Evolutionary conservation across 2,113 vertebrate species (phyloP).

Genomic region (Limnothrissa miodon): DNA sequence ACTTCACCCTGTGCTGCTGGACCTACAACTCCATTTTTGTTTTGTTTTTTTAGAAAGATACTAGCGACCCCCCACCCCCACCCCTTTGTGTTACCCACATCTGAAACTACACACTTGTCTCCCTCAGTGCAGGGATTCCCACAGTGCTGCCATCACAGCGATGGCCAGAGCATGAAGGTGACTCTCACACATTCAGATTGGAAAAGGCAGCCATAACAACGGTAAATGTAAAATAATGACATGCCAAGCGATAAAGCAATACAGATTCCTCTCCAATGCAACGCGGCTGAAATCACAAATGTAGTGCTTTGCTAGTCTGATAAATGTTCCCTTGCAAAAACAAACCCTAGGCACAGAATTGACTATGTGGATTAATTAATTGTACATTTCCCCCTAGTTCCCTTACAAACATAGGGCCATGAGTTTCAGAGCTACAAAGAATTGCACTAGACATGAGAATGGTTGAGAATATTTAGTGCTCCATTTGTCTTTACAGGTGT

Average conservation of each 20-base stretch:
- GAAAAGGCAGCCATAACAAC: conserved; percentile 81
- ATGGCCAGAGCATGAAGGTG: conserved; percentile 84
- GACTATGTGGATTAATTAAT: conserved; percentile 78
- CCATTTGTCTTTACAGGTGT: conserved; percentile 76
- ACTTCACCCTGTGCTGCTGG: conserved; percentile 64
- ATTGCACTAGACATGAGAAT: conserved; percentile 63
- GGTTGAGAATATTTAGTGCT: conserved; percentile 81
- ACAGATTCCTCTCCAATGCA: conserved; percentile 78
- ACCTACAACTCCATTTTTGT: conserved; percentile 57
- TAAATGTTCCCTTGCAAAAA: conserved; percentile 79
- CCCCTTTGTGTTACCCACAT: conserved; percentile 33
- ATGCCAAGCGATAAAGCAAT: conserved; percentile 91
- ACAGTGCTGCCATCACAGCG: conserved; percentile 68
- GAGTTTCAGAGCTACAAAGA: conserved; percentile 70
- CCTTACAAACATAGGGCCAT: conserved; percentile 68
- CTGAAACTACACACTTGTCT: conserved; percentile 14
- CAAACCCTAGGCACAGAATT: conserved; percentile 74
- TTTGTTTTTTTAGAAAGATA: conserved; percentile 58
- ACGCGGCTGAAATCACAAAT: conserved; percentile 77
- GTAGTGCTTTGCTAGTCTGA: conserved; percentile 82
- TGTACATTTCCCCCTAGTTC: conserved; percentile 68
- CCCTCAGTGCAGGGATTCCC: conserved; percentile 12
- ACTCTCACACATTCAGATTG: conserved; percentile 86
- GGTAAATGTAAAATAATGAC: conserved; percentile 87
- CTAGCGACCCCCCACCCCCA: conserved; percentile 48